These are phyloP conservation scores for Stegostoma tigrinum DNA, from an alignment of 2,113 vertebrate genomes.

Conservation along the genomic window DNA sequence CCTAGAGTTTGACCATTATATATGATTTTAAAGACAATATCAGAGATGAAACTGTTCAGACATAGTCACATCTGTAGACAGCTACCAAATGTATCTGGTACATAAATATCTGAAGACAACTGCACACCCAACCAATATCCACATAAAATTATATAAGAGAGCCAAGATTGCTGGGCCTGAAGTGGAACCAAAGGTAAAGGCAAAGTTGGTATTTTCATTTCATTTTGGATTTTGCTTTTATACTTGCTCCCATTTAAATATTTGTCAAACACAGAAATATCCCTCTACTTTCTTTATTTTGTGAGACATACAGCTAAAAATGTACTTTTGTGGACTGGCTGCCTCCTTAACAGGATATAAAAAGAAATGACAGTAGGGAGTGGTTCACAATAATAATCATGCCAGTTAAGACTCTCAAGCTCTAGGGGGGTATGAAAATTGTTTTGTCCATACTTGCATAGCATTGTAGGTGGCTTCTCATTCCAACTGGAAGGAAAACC, in stretches of 20 bases:
- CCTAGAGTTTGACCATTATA: not conserved
- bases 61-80: not conserved
- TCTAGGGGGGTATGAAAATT: not conserved
- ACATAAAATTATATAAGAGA: not conserved
- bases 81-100: not conserved
- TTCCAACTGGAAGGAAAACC: not conserved
- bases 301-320: not conserved
- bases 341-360: not conserved
- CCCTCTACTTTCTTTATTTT: not conserved
- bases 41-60: not conserved
- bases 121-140: not conserved
- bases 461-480: not conserved
- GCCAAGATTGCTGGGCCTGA: not conserved
- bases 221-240: not conserved
- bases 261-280: not conserved
- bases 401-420: not conserved
- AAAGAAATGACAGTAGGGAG: not conserved
- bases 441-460: not conserved
- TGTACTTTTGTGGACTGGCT: not conserved
- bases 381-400: conserved; percentile 4
- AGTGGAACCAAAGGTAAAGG: not conserved
- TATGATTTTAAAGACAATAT: not conserved
- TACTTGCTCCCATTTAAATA: not conserved
- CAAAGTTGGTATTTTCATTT: too few relatives aligned
- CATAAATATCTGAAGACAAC: not conserved